A percentile compares a stretch with the other conserved stretches of the same genome.
These are phyloP conservation scores for Pyxicephalus adspersus DNA, from an alignment of 2,113 vertebrate genomes.

Conservation along the genomic window DNA sequence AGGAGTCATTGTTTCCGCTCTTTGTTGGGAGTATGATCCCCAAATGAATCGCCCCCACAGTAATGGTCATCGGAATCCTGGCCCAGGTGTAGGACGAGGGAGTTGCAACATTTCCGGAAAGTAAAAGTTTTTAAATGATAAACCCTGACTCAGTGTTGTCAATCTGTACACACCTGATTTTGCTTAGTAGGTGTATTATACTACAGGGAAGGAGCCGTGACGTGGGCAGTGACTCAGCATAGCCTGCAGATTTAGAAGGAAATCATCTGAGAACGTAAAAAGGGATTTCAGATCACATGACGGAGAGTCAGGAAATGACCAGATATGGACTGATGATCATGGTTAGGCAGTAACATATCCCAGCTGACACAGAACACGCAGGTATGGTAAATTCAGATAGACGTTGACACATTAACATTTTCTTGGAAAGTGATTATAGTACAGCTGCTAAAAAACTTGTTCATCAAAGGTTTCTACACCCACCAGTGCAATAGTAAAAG, in stretches of 20 bases:
- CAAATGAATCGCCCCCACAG: too few species aligned
- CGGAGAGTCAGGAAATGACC: conserved; percentile 12
- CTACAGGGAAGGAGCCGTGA: conserved; percentile 21
- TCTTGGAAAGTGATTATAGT: too few species aligned
- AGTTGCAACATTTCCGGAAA: conserved; percentile 3
- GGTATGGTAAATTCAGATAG: too few species aligned
- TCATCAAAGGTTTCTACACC: too few species aligned
- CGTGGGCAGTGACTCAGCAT: conserved; percentile 21
- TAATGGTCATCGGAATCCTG: too few species aligned
- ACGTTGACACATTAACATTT: too few species aligned
- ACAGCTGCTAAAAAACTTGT: too few species aligned
- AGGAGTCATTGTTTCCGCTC: too few species aligned
- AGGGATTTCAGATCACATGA: background rate
- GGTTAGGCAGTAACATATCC: too few species aligned
- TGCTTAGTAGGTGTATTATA: conserved; percentile 28
- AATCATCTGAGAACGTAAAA: background rate
- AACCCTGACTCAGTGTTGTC: background rate
- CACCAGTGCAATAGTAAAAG: too few species aligned
- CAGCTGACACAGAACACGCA: too few species aligned
- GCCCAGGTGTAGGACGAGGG: background rate
- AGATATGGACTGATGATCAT: conserved; percentile 7
- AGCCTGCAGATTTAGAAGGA: background rate
- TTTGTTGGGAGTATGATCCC: too few species aligned
- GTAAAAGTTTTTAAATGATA: conserved; percentile 35
- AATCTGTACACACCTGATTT: conserved; percentile 21